These are phyloP conservation scores for Spheniscus humboldti DNA, from an alignment of 2,797 vertebrate species.

Conservation along the genomic window DNA sequence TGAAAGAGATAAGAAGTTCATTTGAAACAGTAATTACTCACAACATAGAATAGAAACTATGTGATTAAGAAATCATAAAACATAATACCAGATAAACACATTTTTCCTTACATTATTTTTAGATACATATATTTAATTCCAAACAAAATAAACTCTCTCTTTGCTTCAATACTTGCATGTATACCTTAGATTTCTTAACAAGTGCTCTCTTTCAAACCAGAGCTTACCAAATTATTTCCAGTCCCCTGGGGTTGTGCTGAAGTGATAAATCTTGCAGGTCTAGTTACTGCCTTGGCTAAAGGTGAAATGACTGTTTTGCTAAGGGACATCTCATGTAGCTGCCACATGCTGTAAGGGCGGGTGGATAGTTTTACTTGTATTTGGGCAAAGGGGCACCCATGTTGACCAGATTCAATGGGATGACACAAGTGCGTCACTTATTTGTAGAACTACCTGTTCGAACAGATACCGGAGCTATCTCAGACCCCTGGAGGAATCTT, in stretches of 20 bases:
- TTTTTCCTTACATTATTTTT: not conserved
- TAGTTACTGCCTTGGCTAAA: not conserved
- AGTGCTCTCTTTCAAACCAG: not conserved
- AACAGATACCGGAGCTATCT: not conserved
- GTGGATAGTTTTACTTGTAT: not conserved
- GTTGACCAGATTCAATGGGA: not conserved
- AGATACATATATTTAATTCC: not conserved
- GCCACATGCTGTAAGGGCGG: not conserved
- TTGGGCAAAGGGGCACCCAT: not conserved
- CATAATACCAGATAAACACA: not conserved
- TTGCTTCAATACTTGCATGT: not conserved
- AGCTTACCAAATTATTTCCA: not conserved
- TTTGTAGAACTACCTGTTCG: not conserved
- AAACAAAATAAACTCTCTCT: not conserved
- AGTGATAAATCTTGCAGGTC: not conserved
- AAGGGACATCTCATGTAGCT: not conserved
- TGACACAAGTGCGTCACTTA: not conserved
- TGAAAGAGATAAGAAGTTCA: not conserved
- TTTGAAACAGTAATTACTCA: not conserved
- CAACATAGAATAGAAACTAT: not conserved
- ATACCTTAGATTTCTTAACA: not conserved
- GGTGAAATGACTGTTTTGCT: not conserved
- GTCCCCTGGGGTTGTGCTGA: not conserved
- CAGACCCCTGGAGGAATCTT: not conserved
- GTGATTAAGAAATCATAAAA: not conserved